Conservation (phyloP, 1,140 invertebrate genomes). For the Pogonognathellus flavescens region DNA sequence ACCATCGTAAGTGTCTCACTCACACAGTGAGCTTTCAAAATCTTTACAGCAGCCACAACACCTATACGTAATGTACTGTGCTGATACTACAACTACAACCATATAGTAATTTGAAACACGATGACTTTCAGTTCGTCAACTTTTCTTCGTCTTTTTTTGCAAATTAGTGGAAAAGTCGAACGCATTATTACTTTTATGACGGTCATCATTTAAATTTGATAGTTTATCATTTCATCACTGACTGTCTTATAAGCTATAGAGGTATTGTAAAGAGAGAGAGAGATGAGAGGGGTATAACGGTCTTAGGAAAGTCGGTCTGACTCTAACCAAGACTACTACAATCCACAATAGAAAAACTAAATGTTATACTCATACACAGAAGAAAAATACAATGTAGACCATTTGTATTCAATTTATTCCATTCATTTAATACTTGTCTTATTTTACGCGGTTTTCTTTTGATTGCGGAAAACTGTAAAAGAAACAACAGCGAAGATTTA, state of each 20-base stretch:
- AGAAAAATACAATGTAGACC: background rate
- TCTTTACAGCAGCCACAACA: too few relatives aligned
- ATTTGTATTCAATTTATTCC: slow-evolving; percentile 31
- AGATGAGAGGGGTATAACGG: background rate
- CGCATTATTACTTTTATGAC: slow-evolving; percentile 38
- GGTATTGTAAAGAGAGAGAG: background rate
- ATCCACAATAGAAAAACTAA: background rate
- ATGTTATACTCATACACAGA: background rate
- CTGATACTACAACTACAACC: too few relatives aligned
- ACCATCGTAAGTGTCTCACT: too few relatives aligned
- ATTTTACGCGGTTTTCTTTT: slow-evolving; percentile 11
- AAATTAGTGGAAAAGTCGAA: slow-evolving; percentile 43
- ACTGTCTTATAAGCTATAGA: background rate
- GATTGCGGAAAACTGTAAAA: slow-evolving; percentile 18
- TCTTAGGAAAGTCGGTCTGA: background rate
- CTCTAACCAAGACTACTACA: background rate
- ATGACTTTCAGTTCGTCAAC: slow-evolving; percentile 39
- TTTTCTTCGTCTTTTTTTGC: slow-evolving; percentile 28
- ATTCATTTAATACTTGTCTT: slow-evolving; percentile 33
- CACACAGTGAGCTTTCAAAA: too few relatives aligned
- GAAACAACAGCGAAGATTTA: background rate
- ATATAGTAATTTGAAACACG: slow-evolving; percentile 6
- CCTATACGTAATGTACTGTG: too few relatives aligned
- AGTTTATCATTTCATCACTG: slow-evolving; percentile 39
- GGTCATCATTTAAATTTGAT: slow-evolving; percentile 36